phyloP scores from a whole-genome alignment of 2,888 invertebrate species.

The Tiphia femorata region DNA sequence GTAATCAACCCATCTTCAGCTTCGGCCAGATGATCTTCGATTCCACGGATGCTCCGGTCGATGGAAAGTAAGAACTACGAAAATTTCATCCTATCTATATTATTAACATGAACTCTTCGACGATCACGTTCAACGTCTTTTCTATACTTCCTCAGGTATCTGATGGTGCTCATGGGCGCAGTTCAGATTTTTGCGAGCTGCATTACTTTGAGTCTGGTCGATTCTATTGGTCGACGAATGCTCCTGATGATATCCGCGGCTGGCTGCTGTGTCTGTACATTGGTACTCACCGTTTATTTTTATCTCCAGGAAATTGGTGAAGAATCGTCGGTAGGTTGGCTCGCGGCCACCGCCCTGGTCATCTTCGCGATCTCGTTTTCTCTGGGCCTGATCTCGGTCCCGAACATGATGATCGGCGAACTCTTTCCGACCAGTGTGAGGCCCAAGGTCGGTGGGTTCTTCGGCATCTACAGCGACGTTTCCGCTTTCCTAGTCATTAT shows the following conservation, averaged over 20 bases:
- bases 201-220: conserved; percentile 25
- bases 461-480: conserved; percentile 14
- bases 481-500: conserved; percentile 27
- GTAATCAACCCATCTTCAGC: no score
- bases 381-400: conserved; percentile 20
- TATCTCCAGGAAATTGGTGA: conserved; percentile 9
- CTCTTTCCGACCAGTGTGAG: conserved; percentile 25
- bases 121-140: no score
- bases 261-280: conserved; percentile 26
- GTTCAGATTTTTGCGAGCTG: conserved; percentile 34
- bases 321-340: conserved; percentile 22
- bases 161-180: conserved; percentile 42
- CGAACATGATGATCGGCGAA: conserved; percentile 25
- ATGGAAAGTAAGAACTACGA: no score
- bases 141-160: no score
- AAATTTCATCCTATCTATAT: no score
- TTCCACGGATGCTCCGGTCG: no score
- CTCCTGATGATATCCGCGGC: conserved; percentile 34
- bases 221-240: conserved; percentile 33
- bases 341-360: conserved; percentile 18
- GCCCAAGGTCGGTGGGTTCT: conserved; percentile 12
- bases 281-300: conserved; percentile 38
- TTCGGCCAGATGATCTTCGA: no score
- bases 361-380: conserved; percentile 23
- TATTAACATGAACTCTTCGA: no score